Evolutionary conservation across 1,140 invertebrate genomes (phyloP).

Genomic region (Trypoxylus dichotomus): DNA sequence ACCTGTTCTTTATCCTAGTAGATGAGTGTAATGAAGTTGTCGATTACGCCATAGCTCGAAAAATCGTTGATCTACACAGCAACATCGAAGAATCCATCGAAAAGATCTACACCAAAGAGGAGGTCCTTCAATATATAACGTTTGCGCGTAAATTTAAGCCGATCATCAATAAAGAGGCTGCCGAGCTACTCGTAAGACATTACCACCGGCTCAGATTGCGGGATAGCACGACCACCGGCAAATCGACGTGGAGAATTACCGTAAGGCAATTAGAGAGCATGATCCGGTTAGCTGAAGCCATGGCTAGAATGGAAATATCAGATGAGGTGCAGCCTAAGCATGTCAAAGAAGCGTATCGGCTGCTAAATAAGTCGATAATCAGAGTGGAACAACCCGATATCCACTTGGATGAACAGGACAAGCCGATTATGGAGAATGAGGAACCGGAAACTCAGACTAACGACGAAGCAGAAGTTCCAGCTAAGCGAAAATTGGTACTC

Average conservation of each 20-base stretch:
- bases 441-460: constrained; percentile 41
- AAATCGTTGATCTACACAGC: constrained; percentile 94
- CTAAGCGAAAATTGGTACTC: constrained; percentile 86
- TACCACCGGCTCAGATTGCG: constrained; percentile 86
- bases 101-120: constrained; percentile 79
- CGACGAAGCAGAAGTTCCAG: constrained; percentile 37
- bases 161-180: constrained; percentile 81
- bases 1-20: constrained; percentile 97
- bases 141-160: constrained; percentile 98
- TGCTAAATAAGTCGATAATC: constrained; percentile 98
- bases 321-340: constrained; percentile 86
- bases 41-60: constrained; percentile 94
- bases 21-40: constrained; percentile 94
- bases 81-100: constrained; percentile 76
- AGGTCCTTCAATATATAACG: constrained; percentile 91
- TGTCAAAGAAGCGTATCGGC: constrained; percentile 90
- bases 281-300: constrained; percentile 93
- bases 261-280: constrained; percentile 99
- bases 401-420: constrained; percentile 71
- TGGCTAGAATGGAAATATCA: constrained; percentile 94
- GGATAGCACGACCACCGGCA: constrained; percentile 71
- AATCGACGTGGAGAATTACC: constrained; percentile 92
- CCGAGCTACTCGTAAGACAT: constrained; percentile 82
- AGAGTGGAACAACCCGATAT: constrained; percentile 97
- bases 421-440: constrained; percentile 59